Conservation (phyloP, 2,888 invertebrate species). For the Alloplasta piceator region DNA sequence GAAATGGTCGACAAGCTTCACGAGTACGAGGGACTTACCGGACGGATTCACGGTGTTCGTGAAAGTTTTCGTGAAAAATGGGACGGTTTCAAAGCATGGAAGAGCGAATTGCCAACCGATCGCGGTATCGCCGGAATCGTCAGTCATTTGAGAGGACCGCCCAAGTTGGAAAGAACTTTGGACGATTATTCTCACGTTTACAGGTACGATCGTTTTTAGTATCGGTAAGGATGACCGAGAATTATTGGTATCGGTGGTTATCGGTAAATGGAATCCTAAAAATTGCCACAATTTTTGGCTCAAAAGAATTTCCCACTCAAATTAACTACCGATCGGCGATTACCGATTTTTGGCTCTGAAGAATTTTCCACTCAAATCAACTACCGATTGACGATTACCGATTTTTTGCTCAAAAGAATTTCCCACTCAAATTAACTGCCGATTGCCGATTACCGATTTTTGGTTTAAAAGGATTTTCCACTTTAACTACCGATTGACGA, state of each 20-base stretch:
- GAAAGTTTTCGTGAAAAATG: conserved; percentile 88
- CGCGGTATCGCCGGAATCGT: conserved; percentile 77
- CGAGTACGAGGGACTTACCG: conserved; percentile 91
- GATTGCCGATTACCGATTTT: too few relatives aligned
- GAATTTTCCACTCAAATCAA: too few relatives aligned
- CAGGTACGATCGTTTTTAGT: conserved; percentile 83
- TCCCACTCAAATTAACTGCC: too few relatives aligned
- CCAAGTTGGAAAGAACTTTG: conserved; percentile 78
- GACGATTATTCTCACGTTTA: conserved; percentile 88
- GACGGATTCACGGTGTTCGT: conserved; percentile 88
- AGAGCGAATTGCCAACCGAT: conserved; percentile 77
- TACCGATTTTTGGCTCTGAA: too few relatives aligned
- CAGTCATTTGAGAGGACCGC: conserved; percentile 77
- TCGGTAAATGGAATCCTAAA: not conserved
- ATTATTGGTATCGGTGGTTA: not conserved
- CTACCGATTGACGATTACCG: too few relatives aligned
- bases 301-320: too few relatives aligned
- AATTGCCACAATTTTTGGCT: not conserved
- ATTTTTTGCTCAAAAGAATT: too few relatives aligned
- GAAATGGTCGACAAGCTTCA: conserved; percentile 90
- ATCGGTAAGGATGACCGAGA: not conserved
- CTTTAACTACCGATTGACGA: too few relatives aligned
- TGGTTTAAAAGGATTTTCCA: too few relatives aligned
- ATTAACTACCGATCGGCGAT: too few relatives aligned
- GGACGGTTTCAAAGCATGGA: conserved; percentile 86